Base-by-base conservation (phyloP, 2,888 invertebrate genomes). In the Fabriciana adippe region DNA sequence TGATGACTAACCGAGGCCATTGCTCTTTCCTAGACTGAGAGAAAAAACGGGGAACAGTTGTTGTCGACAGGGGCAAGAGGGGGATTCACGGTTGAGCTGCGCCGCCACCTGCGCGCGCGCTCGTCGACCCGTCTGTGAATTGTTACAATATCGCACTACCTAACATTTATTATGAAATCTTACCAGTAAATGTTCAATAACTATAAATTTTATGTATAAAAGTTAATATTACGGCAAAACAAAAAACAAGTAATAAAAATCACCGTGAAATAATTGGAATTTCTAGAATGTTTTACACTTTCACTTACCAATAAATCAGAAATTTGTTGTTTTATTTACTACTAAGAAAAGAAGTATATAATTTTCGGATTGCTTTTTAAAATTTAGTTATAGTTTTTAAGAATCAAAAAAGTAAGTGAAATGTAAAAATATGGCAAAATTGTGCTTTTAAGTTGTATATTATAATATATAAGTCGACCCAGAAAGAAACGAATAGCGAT, bases 51-150 rank as follows among this genome's bases (percentile, higher is more conserved):
- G 86, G 83, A 89, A 88, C 90, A 89, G 89, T 90, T 90, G 90
- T 82, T 89, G 89, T 82, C 74, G 81, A 79, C 75, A 80, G 85
- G 76, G 75, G 74, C 66, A 70, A 68, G 73, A 69, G 75, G 86
- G 87, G 89, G 88, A 83, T 88, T 90, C 87, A 91, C 85, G 91
- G 90, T 90, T 82, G 91, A 90, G 88, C 85, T 87, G 80, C 74
- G 80, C 70, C 79, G 84, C 86, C 90, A 89, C 89, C 89, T 89
- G 90, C 87, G 79, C 78, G 50, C 54, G 56, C 55, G 62, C 66
- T 41, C 53, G 61, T 61, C 69, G 60, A 61, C 31, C 65, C 50
- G 18, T 56, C 71, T 50, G 63, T 66, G 66, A 71, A 60, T 57
- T 66, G 66, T 56, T 54, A 64, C 51, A 63, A 67, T 69, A 69